Conservation (phyloP, 2,113 vertebrate genomes). For the Petrocephalus microphthalmus region DNA sequence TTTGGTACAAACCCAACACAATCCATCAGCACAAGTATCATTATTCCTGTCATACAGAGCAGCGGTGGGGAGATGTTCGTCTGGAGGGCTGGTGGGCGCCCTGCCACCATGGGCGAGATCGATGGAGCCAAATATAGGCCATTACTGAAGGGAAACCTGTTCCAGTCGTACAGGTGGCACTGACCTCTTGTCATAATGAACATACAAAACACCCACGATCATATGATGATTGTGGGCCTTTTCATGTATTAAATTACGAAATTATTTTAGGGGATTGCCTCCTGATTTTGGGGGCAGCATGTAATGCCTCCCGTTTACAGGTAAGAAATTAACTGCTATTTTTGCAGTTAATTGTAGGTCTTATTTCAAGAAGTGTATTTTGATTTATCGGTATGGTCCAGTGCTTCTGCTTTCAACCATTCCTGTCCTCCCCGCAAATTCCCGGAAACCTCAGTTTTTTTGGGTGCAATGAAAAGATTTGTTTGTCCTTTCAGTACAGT, state of each 20-base stretch:
- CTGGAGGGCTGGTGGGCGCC: not conserved
- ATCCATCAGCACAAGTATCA: not conserved
- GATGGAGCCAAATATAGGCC: not conserved
- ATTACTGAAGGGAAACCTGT: not conserved
- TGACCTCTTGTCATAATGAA: not conserved
- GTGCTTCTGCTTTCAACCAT: not conserved
- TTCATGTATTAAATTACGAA: not conserved
- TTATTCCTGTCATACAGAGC: not conserved
- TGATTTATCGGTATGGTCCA: not conserved
- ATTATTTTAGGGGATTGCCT: not conserved
- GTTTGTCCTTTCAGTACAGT: not conserved
- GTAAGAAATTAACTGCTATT: not conserved
- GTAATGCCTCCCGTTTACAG: not conserved
- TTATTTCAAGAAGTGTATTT: not conserved
- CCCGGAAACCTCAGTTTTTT: not conserved
- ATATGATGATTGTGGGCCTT: not conserved
- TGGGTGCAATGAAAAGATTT: not conserved
- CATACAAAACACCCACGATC: not conserved
- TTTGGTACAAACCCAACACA: not conserved
- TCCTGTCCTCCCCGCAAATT: slow-evolving; percentile 9
- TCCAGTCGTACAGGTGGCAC: not conserved
- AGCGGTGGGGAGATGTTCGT: not conserved
- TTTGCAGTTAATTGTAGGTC: not conserved
- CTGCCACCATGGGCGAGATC: not conserved
- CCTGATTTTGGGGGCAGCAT: not conserved